phyloP scores from a whole-genome alignment of 2,888 invertebrate species.

The Drosophila limbata region DNA sequence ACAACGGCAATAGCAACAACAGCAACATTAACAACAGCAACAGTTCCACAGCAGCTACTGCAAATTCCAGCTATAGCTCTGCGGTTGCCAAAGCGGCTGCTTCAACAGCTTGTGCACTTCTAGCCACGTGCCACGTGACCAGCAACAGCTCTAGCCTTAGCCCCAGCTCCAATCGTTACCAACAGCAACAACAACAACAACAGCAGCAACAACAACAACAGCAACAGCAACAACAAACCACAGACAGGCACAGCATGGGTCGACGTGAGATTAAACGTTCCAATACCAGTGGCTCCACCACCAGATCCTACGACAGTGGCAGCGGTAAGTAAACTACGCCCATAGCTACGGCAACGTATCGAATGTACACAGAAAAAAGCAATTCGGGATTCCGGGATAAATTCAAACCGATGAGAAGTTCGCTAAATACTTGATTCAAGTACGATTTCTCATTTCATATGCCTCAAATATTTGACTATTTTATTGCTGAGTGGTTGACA shows the following conservation, averaged over 20 bases:
- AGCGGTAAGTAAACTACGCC: conserved; percentile 80
- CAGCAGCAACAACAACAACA: conserved; percentile 45
- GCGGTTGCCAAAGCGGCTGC: conserved; percentile 72
- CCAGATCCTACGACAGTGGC: conserved; percentile 83
- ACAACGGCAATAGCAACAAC: conserved; percentile 20
- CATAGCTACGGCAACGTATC: conserved; percentile 9
- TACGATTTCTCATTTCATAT: no score
- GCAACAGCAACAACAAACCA: conserved; percentile 45
- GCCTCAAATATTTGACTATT: no score
- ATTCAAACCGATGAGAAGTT: no score
- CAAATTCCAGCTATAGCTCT: conserved; percentile 54
- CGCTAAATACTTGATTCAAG: no score
- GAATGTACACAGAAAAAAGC: no score
- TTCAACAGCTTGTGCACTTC: conserved; percentile 66
- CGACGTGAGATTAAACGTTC: conserved; percentile 85
- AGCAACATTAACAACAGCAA: conserved; percentile 28
- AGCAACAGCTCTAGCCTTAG: conserved; percentile 41
- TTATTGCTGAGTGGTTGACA: no score
- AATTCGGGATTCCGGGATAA: no score
- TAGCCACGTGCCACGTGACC: conserved; percentile 73
- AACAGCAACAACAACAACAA: conserved; percentile 48
- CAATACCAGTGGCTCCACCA: conserved; percentile 83
- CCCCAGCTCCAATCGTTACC: conserved; percentile 26
- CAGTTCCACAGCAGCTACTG: conserved; percentile 13
- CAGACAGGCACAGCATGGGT: conserved; percentile 79